Evolutionary conservation across 2,797 vertebrate genomes (phyloP), one percentile per base, ranked within the genome.

Genomic region (Phoeniculus purpureus): DNA sequence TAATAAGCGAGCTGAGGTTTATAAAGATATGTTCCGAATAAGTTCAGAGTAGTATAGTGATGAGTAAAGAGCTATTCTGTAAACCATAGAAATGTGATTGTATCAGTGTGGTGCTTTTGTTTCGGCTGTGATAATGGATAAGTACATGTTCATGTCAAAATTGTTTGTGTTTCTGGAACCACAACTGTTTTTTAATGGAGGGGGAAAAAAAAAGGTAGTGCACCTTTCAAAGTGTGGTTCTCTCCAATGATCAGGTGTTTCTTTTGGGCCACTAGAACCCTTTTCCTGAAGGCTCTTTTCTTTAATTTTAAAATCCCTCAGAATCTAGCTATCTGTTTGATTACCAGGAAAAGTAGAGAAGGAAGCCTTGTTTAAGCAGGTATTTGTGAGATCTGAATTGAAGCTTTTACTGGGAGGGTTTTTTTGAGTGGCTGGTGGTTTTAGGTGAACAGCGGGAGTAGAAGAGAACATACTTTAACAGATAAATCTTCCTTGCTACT

Each of bases 261-360:
- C 15, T 87, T 68, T 9, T 9, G 51, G 20, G 29, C 25, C 67
- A 23, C 19, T 7, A 60, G 19, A 67, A 47, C 6, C 12, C 29
- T 45, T 45, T 75, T 77, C 8, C 6, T 74, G 68, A 60, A 67
- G 50, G 7, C 15, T 52, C 9, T 37, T 48, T 66, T 55, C 7
- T n/a, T 83, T 81, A 1, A 10, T 48, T 43, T 43, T 43, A 16
- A 22, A 64, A 31, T 10, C 23, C 3, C 1, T 7, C 0, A 3
- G 6, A 60, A 14, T 71, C 73, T 76, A 37, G 3, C 8, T 70
- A 81, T 34, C 7, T 40, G 0, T 73, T 78, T 60, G 16, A 31
- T 48, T 61, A 22, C 10, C 10, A 4, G 13, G 8, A 17, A 64
- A 59, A 25, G 16, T 62, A 4, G 10, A 25, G 45, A 47, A 34